Base-by-base conservation (phyloP, 2,888 invertebrate species). In the Horisme vitalbata region DNA sequence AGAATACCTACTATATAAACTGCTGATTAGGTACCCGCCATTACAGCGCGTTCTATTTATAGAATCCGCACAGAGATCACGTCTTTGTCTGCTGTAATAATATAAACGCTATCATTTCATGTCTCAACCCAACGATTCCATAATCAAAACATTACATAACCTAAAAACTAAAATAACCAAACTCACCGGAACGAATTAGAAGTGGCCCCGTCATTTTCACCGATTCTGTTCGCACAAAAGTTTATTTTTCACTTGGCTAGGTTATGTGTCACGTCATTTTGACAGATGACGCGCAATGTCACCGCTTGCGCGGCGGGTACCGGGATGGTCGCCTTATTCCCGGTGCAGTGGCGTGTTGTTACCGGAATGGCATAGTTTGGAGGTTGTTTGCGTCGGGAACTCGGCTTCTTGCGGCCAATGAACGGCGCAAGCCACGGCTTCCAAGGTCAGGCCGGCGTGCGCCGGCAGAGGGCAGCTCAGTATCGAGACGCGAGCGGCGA, bases 61-160 rank as follows among this genome's bases (percentile, higher is more conserved):
- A 89, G 88, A 85, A 75, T 79, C 74, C 70, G 76, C 74, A 79
- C 82, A 79, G 76, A 87, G 87, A 89, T 84, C 88, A 83, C 80
- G 80, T 80, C 88, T 86, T 85, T 85, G 86, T 87, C 79, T 83
- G 79, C 70, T 75, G 70, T 80, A 84, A 79, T 83, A 84, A 79
- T 83, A 76, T 80, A 80, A 83, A 81, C 75, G 74, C 71, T 79
- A 79, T 78, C 71, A 78, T 76, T 63, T 69, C 58, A 57, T 58
- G 61, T 65, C 63, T 60, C 57, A n/a, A n/a, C 48, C 39, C 53
- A 39, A 52, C 53, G 50, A 63, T 68, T 57, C 69, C 68, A 65
- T 62, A 57, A 75, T 68, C 75, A 78, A 73, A 79, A 79, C 79
- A 81, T 74, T 78, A 72, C 66, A 78, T 83, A 83, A 82, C 79